Base-by-base conservation (phyloP, 2,888 invertebrate genomes). In the Biston stratarius region DNA sequence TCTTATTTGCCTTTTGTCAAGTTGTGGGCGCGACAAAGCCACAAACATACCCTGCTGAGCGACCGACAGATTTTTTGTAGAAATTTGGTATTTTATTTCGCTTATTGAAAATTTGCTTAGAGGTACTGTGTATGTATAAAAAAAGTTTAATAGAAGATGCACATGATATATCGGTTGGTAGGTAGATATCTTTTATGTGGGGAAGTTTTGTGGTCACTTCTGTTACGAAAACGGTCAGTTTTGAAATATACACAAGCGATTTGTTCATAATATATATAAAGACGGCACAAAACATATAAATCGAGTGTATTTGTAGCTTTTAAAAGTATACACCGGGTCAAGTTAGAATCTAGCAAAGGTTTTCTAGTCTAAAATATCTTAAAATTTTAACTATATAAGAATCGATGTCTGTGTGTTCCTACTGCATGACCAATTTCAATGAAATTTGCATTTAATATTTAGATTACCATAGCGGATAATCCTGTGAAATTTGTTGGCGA, bases 1-100 rank as follows among this genome's bases (percentile, higher is more conserved):
- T 89, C 90, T 92, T 93, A 93, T 93, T 92, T 93, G 92, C 91
- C 92, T 87, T 90, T 94, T 94, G 93, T 93, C 81, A 82, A 82
- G 84, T 87, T 87, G 92, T 92, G 92, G 94, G 94, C 92, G 91
- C 92, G 94, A 93, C 92, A 92, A 91, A 86, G 89, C 92, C 92
- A 85, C 93, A 92, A 93, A 91, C 91, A 90, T 88, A 82, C 88
- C 92, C 91, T 85, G 92, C 93, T 89, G 93, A 77, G 93, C 83
- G 84, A 82, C 89, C 87, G 86, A 87, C 82, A 80, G 80, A 85
- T 89, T 93, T 82, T 92, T 92, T 87, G 81, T 72, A 69, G 60
- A 82, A 86, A 89, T 86, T 89, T 86, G 87, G 91, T 90, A 92
- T 93, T 93, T 93, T 90, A 92, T 92, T 92, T 87, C 91, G 79